Evolutionary conservation across 1,140 invertebrate species (phyloP).

Genomic region (Cecropterus lyciades): DNA sequence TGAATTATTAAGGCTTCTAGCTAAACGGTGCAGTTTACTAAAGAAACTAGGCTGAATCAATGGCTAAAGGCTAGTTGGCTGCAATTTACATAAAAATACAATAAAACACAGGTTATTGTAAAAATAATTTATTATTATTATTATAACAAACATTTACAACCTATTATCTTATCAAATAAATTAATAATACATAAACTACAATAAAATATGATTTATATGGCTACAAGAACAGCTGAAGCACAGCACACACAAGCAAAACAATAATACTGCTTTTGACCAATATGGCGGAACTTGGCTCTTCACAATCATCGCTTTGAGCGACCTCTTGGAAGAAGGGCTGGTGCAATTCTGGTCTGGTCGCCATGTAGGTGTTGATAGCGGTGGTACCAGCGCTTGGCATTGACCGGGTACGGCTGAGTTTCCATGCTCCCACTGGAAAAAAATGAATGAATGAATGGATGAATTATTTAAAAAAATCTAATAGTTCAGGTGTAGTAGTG

Average conservation of each 20-base stretch:
- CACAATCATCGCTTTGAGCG: conserved; percentile 56
- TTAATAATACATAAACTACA: not conserved
- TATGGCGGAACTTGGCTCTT: conserved; percentile 57
- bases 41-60: no score
- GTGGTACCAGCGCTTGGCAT: conserved; percentile 34
- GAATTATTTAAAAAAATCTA: no score
- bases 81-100: no score
- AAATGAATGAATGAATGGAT: no score
- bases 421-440: conserved; percentile 56
- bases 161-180: not conserved
- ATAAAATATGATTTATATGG: not conserved
- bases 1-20: no score
- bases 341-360: conserved; percentile 43
- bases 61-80: no score
- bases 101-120: conserved; percentile 19
- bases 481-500: no score
- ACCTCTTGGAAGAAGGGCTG: conserved; percentile 50
- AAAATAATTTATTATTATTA: conserved; percentile 3
- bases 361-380: conserved; percentile 46
- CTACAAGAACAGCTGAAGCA: conserved; percentile 44
- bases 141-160: not conserved
- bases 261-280: conserved; percentile 63
- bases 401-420: conserved; percentile 52
- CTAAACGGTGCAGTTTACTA: no score
- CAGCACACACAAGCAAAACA: conserved; percentile 43